Evolutionary conservation across 2,888 invertebrate genomes (phyloP).

Genomic region (Abrostola triplasia): DNA sequence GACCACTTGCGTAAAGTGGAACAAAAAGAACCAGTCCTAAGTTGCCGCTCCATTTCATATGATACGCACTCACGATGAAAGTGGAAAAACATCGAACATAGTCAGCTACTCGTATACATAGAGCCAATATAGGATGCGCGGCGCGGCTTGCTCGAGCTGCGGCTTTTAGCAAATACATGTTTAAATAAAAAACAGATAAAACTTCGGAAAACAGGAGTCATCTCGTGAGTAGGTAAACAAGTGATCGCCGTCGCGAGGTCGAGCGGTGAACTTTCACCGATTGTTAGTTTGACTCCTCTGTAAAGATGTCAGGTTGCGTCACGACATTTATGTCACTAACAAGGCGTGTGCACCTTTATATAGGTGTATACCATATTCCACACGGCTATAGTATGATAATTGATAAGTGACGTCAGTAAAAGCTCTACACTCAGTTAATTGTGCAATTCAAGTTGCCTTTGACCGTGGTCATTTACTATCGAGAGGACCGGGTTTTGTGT

Average conservation of each 20-base stretch:
- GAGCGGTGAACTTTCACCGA: constrained; percentile 81
- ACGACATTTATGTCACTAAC: constrained; percentile 69
- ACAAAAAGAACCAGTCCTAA: constrained; percentile 75
- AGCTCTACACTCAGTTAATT: constrained; percentile 20
- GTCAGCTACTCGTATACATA: constrained; percentile 42
- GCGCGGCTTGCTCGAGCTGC: constrained; percentile 11
- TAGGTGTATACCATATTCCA: constrained; percentile 59
- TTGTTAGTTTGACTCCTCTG: constrained; percentile 74
- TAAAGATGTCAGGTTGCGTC: constrained; percentile 76
- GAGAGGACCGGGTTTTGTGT: constrained; percentile 42
- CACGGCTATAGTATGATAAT: constrained; percentile 23
- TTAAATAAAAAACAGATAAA: constrained; percentile 47
- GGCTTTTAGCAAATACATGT: constrained; percentile 31
- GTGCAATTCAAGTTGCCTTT: constrained; percentile 31
- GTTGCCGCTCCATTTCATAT: constrained; percentile 82
- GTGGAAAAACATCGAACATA: constrained; percentile 61
- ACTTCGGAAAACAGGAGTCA: constrained; percentile 38
- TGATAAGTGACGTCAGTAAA: constrained; percentile 17
- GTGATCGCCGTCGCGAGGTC: constrained; percentile 33
- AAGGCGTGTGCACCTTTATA: constrained; percentile 61
- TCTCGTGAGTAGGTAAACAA: constrained; percentile 42
- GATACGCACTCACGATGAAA: constrained; percentile 65
- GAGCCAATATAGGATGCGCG: constrained; percentile 44
- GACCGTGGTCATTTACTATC: constrained; percentile 21
- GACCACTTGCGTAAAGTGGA: constrained; percentile 80